Evolutionary conservation across 2,113 vertebrate species (phyloP), one percentile per base, ranked within the genome.

Genomic region (Chaetodon auriga): DNA sequence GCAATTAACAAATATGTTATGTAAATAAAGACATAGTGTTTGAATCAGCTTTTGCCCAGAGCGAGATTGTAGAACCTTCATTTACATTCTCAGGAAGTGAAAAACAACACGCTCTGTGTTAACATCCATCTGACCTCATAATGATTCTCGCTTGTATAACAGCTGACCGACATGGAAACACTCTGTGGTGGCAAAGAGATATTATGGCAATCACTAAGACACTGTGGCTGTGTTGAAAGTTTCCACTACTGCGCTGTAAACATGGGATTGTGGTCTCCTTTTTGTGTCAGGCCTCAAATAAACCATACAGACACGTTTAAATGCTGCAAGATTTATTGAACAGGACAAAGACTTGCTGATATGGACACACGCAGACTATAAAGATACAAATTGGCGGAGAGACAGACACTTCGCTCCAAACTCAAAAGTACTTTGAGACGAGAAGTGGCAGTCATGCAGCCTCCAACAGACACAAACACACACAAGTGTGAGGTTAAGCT

Each of bases 171-270:
- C 62, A 81, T 66, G 30, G 76, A 87, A 85, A 83, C 23, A 63
- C 60, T 46, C 53, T 65, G 55, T 43, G 61, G 21, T 78, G 45
- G 36, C 41, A 75, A 62, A 68, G 55, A 68, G 35, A 60, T 35
- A 55, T 45, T 21, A 49, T 68, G 63, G 35, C 54, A 53, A 69
- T 66, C 36, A 10, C 57, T 68, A 73, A 57, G 54, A 84, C 49
- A 68, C 60, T 60, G 53, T 68, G 63, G 19, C 68, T 46, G 54
- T 81, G 68, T 91, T 89, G 87, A 80, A 69, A 85, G 69, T 77
- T 55, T 63, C 71, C 65, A 43, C 43, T 53, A 16, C 23, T 77
- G 54, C 72, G 61, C 75, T 86, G 63, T 81, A 84, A 90, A 82
- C 36, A 36, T n/a, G 46, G 75, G 58, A 54, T 82, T 25, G 60